These are phyloP conservation scores for Achlya flavicornis DNA, from an alignment of 2,888 invertebrate species.

Conservation along the genomic window DNA sequence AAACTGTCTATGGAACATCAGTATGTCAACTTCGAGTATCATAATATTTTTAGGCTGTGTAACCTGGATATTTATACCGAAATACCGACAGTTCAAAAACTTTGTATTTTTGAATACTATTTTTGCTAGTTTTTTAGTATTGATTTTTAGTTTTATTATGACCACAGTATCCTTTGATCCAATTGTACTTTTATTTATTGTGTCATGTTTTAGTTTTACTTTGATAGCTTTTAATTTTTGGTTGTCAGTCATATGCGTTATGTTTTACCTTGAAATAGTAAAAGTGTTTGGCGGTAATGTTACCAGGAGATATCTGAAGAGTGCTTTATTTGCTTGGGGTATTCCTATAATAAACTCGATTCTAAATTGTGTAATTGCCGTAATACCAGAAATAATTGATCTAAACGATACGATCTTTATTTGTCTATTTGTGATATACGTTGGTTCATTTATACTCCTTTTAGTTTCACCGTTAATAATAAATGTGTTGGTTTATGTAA, in stretches of 20 bases:
- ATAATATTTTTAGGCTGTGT: not conserved
- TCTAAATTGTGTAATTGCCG: no score
- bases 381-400: not conserved
- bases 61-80: not conserved
- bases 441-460: not conserved
- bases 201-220: not conserved
- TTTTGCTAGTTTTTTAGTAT: not conserved
- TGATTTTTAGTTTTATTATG: not conserved
- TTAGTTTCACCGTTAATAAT: not conserved
- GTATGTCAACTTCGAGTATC: not conserved
- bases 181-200: not conserved
- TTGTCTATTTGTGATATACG: not conserved
- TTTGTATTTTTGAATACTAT: slow-evolving; percentile 4
- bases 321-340: slow-evolving; percentile 1
- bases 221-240: not conserved
- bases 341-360: not conserved
- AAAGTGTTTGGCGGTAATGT: slow-evolving; percentile 3
- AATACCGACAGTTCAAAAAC: not conserved
- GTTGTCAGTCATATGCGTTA: slow-evolving; percentile 1
- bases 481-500: not conserved
- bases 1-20: not conserved
- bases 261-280: not conserved
- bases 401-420: not conserved
- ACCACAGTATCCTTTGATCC: not conserved
- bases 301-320: slow-evolving; percentile 9